Base-by-base conservation (phyloP, 2,888 invertebrate genomes). In the Empis stercorea region DNA sequence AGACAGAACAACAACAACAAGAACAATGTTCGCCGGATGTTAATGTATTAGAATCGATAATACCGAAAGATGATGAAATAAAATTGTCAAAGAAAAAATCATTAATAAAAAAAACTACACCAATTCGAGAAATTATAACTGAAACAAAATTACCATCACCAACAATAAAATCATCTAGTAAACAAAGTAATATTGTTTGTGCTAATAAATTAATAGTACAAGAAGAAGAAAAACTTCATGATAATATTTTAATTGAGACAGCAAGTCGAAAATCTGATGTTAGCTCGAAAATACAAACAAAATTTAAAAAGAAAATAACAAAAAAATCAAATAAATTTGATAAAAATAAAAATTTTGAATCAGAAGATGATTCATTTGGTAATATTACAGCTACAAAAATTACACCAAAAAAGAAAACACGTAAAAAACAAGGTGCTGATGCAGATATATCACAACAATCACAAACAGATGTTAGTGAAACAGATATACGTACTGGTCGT, bases 401-500 rank as follows among this genome's bases (percentile, higher is more conserved):
- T 27, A n/a, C 16, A 9, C 43, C 41, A 51, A 49, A 34, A 52
- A 51, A 45, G 49, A 52, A 48, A 27, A 32, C 39, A 36, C 46
- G 51, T 45, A 52, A 54, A 56, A 59, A 52, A 44, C 42, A 52
- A 34, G 54, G 39, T 59, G 61, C 51, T 56, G 64, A 51, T 51
- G 57, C 20, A 57, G 62, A 34, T 34, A n/a, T 34, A n/a, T 34
- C 34, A 34, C 34, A 34, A 34, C 48, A 68, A 13, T 48, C 50
- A 11, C 44, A 43, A 39, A 50, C 51, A 5, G 55, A 58, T 49
- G 41, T 44, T 10, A 46, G 47, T 42, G 57, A 59, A 52, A 51
- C 47, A 49, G 56, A 54, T 50, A 48, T 45, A 15, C 36, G 55
- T 45, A 49, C 43, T 30, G 43, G 51, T 16, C 57, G 82, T 37